A percentile compares a stretch with the other conserved stretches of the same genome.
These are phyloP conservation scores for Abramis brama DNA, from an alignment of 2,113 vertebrate genomes.

Conservation along the genomic window DNA sequence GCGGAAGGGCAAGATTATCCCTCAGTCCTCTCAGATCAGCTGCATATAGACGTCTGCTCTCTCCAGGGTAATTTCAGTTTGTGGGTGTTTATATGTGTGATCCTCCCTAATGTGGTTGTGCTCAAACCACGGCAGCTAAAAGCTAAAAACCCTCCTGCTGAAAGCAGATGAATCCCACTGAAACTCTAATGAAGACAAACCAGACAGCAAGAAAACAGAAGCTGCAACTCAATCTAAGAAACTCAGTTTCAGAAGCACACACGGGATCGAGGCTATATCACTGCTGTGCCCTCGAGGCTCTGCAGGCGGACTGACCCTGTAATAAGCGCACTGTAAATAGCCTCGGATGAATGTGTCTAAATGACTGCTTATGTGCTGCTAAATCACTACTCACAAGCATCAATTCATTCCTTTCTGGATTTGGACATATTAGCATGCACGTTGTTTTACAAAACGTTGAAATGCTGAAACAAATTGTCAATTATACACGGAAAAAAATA, in stretches of 20 bases:
- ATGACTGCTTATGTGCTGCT: background rate
- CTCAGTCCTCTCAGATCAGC: slow-evolving; percentile 30
- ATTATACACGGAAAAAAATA: background rate
- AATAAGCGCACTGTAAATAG: background rate
- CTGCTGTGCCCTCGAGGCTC: background rate
- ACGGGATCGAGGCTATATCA: background rate
- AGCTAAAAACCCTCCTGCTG: slow-evolving; percentile 7
- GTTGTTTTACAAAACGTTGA: background rate
- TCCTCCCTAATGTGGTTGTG: slow-evolving; percentile 44
- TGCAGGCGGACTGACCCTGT: background rate
- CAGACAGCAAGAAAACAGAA: background rate
- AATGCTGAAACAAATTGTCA: background rate
- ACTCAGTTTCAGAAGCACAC: background rate
- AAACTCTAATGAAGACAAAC: background rate
- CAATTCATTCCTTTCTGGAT: background rate
- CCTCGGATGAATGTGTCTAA: background rate
- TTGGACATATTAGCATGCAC: background rate
- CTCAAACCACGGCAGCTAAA: slow-evolving; percentile 7
- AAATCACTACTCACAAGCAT: background rate
- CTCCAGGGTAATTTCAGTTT: slow-evolving; percentile 42
- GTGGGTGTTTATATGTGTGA: slow-evolving; percentile 47
- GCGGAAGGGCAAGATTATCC: slow-evolving; percentile 53
- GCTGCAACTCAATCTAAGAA: background rate
- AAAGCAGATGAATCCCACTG: background rate
- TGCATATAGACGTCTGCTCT: slow-evolving; percentile 49